Evolutionary conservation across 2,797 vertebrate genomes (phyloP).

Genomic region (Hypotaenidia okinawae): DNA sequence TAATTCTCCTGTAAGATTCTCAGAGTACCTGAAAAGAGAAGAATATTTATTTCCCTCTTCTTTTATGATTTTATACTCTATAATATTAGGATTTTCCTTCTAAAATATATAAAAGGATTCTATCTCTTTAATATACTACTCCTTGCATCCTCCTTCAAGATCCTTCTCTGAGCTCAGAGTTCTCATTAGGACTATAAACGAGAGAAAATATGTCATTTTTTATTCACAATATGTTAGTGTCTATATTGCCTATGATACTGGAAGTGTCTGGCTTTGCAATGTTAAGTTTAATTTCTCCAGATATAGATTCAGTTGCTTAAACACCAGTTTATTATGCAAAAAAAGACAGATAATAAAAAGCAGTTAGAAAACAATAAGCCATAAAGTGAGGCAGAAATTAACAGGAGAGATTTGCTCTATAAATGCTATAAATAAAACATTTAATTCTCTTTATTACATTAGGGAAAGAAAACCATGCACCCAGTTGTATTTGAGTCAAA

Average conservation of each 20-base stretch:
- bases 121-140: neutral
- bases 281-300: neutral
- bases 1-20: neutral
- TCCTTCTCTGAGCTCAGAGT: neutral
- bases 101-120: neutral
- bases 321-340: neutral
- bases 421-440: neutral
- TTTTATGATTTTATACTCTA: neutral
- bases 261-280: neutral
- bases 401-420: neutral
- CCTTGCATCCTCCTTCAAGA: neutral
- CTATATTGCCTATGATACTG: neutral
- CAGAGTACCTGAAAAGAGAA: neutral
- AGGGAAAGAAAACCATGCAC: neutral
- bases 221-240: neutral
- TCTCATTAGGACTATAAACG: neutral
- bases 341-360: neutral
- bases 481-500: neutral
- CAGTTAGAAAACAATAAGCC: neutral
- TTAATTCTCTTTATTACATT: neutral
- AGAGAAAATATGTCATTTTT: neutral
- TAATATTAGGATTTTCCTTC: neutral
- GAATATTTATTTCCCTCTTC: neutral
- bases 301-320: neutral
- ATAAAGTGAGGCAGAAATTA: neutral